phyloP scores from a whole-genome alignment of 92 coral and sea anemone genomes.

The Phenganax stokvisi region DNA sequence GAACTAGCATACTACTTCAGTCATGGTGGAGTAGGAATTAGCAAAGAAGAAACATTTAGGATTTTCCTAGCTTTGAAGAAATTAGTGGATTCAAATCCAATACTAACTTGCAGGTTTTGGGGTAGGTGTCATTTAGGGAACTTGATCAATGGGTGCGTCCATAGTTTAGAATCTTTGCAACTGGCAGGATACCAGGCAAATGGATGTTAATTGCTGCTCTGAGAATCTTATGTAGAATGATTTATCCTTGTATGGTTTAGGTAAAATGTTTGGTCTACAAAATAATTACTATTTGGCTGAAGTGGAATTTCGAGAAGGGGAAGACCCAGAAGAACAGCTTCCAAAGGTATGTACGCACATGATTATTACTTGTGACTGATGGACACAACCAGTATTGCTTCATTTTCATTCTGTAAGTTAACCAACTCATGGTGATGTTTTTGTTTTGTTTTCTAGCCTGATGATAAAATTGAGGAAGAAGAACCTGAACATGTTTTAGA shows the following conservation, averaged over 20 bases:
- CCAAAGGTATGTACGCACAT: slow-evolving; percentile 12
- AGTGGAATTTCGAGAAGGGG: slow-evolving; percentile 93
- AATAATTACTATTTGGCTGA: slow-evolving; percentile 85
- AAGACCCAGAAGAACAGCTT: slow-evolving; percentile 68
- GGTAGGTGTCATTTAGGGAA: slow-evolving; percentile 53
- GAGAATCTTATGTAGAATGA: too few species aligned
- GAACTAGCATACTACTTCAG: slow-evolving; percentile 95
- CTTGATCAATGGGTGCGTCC: too few species aligned
- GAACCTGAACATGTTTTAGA: slow-evolving; percentile 28
- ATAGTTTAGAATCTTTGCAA: too few species aligned
- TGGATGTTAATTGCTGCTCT: too few species aligned
- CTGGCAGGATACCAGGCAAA: too few species aligned
- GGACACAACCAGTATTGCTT: not conserved
- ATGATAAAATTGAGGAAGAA: slow-evolving; percentile 3
- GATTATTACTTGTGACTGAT: not conserved
- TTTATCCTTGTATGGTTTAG: slow-evolving; percentile 30
- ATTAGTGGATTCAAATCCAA: slow-evolving; percentile 79
- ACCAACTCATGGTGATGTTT: not conserved
- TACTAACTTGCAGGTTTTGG: slow-evolving; percentile 94
- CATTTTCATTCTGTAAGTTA: not conserved
- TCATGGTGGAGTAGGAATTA: slow-evolving; percentile 81
- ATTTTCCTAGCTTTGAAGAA: slow-evolving; percentile 82
- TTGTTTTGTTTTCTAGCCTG: not conserved
- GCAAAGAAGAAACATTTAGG: slow-evolving; percentile 85
- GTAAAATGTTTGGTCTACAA: slow-evolving; percentile 81